Conservation (phyloP, 2,797 vertebrate genomes). For the Paguma larvata region DNA sequence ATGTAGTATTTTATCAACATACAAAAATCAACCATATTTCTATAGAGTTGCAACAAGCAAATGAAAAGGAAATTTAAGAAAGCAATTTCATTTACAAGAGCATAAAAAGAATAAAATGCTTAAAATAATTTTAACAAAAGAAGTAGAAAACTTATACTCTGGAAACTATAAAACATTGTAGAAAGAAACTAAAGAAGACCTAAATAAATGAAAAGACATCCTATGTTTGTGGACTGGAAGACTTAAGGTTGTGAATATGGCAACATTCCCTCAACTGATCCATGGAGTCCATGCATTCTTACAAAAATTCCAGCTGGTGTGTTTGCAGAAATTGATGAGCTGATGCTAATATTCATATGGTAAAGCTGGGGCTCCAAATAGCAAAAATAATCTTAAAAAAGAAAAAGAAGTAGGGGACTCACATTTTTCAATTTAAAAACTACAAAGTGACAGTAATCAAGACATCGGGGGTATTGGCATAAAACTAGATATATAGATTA, state of each 20-base stretch:
- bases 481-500: neutral
- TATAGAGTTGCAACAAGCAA: neutral
- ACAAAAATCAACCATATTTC: neutral
- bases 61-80: neutral
- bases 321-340: neutral
- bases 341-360: neutral
- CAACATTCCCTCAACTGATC: neutral
- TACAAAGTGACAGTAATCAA: neutral
- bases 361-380: neutral
- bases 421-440: neutral
- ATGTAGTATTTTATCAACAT: neutral
- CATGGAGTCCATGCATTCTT: neutral
- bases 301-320: neutral
- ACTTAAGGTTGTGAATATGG: neutral
- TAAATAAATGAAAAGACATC: neutral
- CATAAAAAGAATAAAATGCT: neutral
- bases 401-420: neutral
- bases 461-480: neutral
- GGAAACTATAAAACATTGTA: neutral
- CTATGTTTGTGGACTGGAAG: neutral
- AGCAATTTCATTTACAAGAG: neutral
- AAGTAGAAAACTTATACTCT: neutral
- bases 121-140: conserved; percentile 22
- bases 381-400: neutral
- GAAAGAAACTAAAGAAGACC: neutral